phyloP scores from a whole-genome alignment of 2,888 invertebrate genomes.

The Tromatobia lineatoria region DNA sequence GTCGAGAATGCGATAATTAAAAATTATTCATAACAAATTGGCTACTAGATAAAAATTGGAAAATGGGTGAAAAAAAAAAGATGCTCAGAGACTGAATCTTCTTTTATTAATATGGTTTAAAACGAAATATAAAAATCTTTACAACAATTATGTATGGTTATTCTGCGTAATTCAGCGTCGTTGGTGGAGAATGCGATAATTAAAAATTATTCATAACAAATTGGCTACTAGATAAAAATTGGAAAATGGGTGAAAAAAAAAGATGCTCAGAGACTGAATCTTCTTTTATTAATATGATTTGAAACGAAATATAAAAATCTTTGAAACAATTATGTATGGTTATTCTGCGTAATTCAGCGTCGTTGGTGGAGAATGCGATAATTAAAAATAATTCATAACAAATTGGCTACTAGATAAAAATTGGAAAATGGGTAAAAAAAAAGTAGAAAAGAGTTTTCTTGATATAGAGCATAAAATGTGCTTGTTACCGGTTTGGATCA shows the following conservation, averaged over 20 bases:
- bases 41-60: no score
- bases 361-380: neutral
- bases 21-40: neutral
- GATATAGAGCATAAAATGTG: neutral
- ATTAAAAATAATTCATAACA: neutral
- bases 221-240: no score
- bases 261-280: neutral
- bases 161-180: neutral
- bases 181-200: neutral
- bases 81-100: neutral
- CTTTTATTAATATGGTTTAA: no score
- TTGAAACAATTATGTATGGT: neutral
- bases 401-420: neutral
- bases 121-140: neutral
- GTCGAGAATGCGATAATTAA: neutral
- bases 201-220: neutral
- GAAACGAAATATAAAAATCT: neutral
- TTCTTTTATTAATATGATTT: no score
- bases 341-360: neutral
- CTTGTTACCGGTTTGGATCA: neutral
- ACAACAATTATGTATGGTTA: neutral
- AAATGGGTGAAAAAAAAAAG: slow-evolving; percentile 8
- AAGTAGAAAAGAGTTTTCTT: neutral
- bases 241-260: no score
- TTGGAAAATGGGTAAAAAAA: neutral